Base-by-base conservation (phyloP, 1,140 invertebrate species). In the Augochlora pura region DNA sequence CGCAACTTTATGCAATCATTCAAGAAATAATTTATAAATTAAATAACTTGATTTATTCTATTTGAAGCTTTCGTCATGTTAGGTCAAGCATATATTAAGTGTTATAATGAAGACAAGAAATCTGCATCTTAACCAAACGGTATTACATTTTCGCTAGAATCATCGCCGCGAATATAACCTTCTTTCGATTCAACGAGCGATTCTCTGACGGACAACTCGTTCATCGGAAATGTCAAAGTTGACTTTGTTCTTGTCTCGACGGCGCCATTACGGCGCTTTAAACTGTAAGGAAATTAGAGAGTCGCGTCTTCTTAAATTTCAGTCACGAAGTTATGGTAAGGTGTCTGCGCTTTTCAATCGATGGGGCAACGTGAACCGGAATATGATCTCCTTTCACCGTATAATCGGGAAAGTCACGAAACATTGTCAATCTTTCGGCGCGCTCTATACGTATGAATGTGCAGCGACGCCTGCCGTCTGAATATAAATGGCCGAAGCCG, bases 361-460 rank as follows among this genome's bases (percentile, higher is more conserved):
- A 70, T 70, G 74, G 42, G 57, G 62, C 66, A 77, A 69, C 54
- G 38, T 77, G 66, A 77, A 70, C 25, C 74, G 54, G 57, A 77
- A 70, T 70, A 62, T 64, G 65, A n/a, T 85, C 64, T 21, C 60
- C 65, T 85, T 81, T 84, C 62, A 80, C 64, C 39, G 32, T 69
- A 77, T 69, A 80, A 77, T 65, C 38, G 64, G 52, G 68, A 80
- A 63, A 75, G 62, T 38, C 23, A 49, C n/a, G 18, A 70, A 70
- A 75, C 60, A 80, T 84, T 59, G 62, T 73, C 54, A 52, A 80
- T 80, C 69, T 64, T 27, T 14, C 42, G 42, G 25, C 66, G 81
- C 49, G 52, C 52, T 16, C 46, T 67, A 70, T 83, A 84, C 68
- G 68, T 63, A 73, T 78, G 21, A 60, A 39, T n/a, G 62, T 72